These are phyloP conservation scores for Alviniconcha strummeri DNA, from an alignment of 2,888 invertebrate species.

Conservation along the genomic window DNA sequence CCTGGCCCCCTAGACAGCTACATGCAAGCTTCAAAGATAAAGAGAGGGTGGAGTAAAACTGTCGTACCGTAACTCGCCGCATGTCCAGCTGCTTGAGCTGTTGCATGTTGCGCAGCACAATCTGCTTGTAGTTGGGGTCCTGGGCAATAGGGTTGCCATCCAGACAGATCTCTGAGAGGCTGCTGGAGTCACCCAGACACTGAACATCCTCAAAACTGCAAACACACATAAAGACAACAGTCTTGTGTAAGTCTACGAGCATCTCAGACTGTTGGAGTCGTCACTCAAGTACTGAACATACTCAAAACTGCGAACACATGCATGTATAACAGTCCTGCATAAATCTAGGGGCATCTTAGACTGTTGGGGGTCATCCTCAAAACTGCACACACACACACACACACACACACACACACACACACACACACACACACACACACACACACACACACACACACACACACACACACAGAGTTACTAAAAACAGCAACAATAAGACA, in stretches of 20 bases:
- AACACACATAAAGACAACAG: slow-evolving; percentile 22
- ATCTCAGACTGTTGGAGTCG: slow-evolving; percentile 81
- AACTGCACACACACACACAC: too few relatives aligned
- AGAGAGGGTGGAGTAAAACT: not conserved
- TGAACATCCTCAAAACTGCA: slow-evolving; percentile 89
- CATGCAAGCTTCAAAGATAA: not conserved
- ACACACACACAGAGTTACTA: too few relatives aligned
- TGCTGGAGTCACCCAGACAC: slow-evolving; percentile 85
- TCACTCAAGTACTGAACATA: slow-evolving; percentile 89
- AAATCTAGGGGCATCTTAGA: slow-evolving; percentile 70
- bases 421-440: too few relatives aligned
- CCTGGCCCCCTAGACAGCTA: too few relatives aligned
- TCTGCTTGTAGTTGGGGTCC: slow-evolving; percentile 84
- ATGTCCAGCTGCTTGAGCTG: slow-evolving; percentile 72
- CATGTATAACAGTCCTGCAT: not conserved
- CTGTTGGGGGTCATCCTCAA: slow-evolving; percentile 72
- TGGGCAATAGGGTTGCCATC: slow-evolving; percentile 77
- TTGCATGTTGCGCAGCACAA: slow-evolving; percentile 69
- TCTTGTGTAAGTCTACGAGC: too few relatives aligned
- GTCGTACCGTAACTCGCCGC: slow-evolving; percentile 70
- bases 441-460: too few relatives aligned
- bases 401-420: too few relatives aligned
- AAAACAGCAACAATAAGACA: too few relatives aligned
- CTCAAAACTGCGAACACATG: slow-evolving; percentile 80
- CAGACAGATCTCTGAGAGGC: slow-evolving; percentile 87